Base-by-base conservation (phyloP, 1,140 invertebrate species). In the Helicoverpa zea region DNA sequence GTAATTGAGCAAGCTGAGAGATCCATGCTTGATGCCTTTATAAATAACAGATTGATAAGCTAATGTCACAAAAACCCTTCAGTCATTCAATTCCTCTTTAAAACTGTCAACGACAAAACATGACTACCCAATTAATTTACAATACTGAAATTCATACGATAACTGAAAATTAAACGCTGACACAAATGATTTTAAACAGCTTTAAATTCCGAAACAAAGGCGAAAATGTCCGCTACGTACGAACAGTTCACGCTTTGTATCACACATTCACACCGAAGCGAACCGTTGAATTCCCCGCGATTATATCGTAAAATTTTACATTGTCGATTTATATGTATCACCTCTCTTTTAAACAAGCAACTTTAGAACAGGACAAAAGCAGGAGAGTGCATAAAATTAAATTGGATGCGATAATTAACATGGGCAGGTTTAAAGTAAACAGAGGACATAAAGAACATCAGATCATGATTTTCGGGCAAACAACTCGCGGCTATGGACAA, bases 241-340 rank as follows among this genome's bases (percentile, higher is more conserved):
- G 35, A 70, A 70, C 49, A 10, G 73, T 77, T 85, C 81, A 86
- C 85, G 82, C 85, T 82, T 83, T 82, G 68, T 66, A 84, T 84
- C 73, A 78, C 81, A 85, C 80, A 63, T 83, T 84, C 73, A 78
- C 81, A 85, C 80, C 82, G 66, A 75, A 47, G 51, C 68, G 68
- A 73, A 80, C 64, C 18, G 23, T 59, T 13, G 54, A 75, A 70
- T 75, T 59, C 12, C 56, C 68, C 9, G 64, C 76, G 81, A 90
- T 92, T 91, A 90, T 86, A 86, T 92, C 91, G 87, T 91, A 89
- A 92, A 92, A 90, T 87, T 90, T 92, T 87, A 91, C 88, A 91
- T 85, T 83, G 83, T 83, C 84, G 80, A 86, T 87, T 87, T 87
- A 88, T 87, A 73, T 85, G 79, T 88, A 88, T 84, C 84, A 83